A percentile compares a stretch with the other conserved stretches of the same genome.
Evolutionary conservation across 92 coral and sea anemone genomes (phyloP).

Genomic region (Anthopleura xanthogrammica): DNA sequence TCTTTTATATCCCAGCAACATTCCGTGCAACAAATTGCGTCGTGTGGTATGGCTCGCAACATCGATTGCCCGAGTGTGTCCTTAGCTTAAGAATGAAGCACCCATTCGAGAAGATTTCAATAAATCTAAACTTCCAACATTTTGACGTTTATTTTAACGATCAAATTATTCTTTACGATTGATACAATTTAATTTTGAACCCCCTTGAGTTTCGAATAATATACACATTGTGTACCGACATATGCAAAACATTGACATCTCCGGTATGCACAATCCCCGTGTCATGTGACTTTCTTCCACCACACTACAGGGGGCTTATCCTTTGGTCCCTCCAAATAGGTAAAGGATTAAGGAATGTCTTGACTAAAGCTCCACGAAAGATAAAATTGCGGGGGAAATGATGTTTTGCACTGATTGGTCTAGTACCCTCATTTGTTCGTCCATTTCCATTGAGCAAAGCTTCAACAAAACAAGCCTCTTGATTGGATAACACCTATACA

Average conservation of each 20-base stretch:
- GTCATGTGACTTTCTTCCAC: no score
- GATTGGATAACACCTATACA: background rate
- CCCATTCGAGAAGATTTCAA: background rate
- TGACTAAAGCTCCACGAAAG: background rate
- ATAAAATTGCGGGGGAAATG: background rate
- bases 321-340: no score
- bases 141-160: background rate
- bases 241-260: background rate
- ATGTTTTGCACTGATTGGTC: background rate
- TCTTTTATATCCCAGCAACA: no score
- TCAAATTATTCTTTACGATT: background rate
- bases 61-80: no score
- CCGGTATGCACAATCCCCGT: background rate
- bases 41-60: no score
- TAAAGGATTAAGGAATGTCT: no score
- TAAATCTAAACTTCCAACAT: background rate
- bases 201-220: constrained; percentile 1
- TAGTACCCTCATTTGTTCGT: background rate
- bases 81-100: no score
- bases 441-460: background rate
- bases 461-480: background rate
- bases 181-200: background rate
- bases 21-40: no score
- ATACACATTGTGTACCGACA: background rate
- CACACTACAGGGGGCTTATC: no score